These are phyloP conservation scores for Colletes gigas DNA, from an alignment of 1,140 invertebrate species.

Conservation along the genomic window DNA sequence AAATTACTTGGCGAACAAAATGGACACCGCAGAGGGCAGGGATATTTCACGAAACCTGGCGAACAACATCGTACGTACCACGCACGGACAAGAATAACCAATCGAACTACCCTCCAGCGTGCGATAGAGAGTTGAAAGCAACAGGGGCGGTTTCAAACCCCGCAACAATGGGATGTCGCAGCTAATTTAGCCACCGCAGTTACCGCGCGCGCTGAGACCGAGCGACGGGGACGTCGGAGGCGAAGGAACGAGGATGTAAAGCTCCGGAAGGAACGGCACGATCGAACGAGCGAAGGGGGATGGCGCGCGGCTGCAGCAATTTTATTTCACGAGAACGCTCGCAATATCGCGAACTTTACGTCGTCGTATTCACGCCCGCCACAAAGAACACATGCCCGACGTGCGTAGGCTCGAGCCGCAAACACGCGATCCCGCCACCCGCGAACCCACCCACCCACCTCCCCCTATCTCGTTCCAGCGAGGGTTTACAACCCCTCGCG, in stretches of 20 bases:
- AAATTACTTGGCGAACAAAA: too few species aligned
- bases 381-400: constrained; percentile 8
- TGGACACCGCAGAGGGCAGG: too few species aligned
- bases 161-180: neutral
- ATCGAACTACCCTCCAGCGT: neutral
- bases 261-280: neutral
- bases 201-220: neutral
- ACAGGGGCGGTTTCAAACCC: neutral
- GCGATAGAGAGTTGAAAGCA: neutral
- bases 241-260: neutral
- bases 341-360: constrained; percentile 39
- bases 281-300: neutral
- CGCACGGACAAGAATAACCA: neutral
- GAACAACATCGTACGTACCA: neutral
- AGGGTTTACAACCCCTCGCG: constrained; percentile 14
- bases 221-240: neutral
- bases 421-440: neutral
- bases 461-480: neutral
- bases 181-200: neutral
- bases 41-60: too few species aligned
- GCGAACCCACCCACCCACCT: too few species aligned
- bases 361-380: neutral
- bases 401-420: neutral
- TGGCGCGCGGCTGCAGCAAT: neutral
- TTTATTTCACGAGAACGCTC: constrained; percentile 20